Percentiles rank a stretch among this genome's conserved stretches.
Conservation (phyloP, 2,888 invertebrate genomes). For the Amphipyra tragopoginis region DNA sequence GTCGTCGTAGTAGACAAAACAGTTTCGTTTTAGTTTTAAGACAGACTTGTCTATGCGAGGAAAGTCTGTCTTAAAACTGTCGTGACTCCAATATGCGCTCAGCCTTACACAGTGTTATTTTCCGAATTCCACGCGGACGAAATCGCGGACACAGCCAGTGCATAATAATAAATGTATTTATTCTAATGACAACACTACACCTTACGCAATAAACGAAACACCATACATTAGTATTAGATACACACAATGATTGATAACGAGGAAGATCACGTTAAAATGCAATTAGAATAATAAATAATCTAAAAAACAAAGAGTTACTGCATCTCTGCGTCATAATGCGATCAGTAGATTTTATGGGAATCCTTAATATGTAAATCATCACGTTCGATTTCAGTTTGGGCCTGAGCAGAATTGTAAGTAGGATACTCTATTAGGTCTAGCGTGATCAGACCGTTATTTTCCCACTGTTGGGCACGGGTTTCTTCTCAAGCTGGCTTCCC, state of each 20-base stretch:
- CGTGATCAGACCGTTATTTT: too few relatives aligned
- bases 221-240: conserved; percentile 45
- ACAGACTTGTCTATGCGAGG: too few relatives aligned
- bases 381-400: neutral
- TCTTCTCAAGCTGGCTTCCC: too few relatives aligned
- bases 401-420: conserved; percentile 7
- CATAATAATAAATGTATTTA: neutral
- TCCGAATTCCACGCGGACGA: too few relatives aligned
- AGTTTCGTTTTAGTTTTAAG: too few relatives aligned
- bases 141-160: too few relatives aligned
- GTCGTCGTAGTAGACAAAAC: too few relatives aligned
- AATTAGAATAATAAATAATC: conserved; percentile 41
- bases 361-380: neutral
- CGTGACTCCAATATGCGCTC: too few relatives aligned
- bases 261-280: conserved; percentile 43
- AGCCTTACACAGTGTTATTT: too few relatives aligned
- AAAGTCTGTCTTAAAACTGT: too few relatives aligned
- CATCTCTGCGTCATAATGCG: conserved; percentile 15
- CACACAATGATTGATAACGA: conserved; percentile 48
- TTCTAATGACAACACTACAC: conserved; percentile 16
- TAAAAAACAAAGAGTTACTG: conserved; percentile 23
- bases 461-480: too few relatives aligned
- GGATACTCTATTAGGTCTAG: neutral
- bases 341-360: neutral
- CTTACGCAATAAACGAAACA: conserved; percentile 31